Evolutionary conservation across 1,140 invertebrate species (phyloP).

Genomic region (Chlorops oryzae): DNA sequence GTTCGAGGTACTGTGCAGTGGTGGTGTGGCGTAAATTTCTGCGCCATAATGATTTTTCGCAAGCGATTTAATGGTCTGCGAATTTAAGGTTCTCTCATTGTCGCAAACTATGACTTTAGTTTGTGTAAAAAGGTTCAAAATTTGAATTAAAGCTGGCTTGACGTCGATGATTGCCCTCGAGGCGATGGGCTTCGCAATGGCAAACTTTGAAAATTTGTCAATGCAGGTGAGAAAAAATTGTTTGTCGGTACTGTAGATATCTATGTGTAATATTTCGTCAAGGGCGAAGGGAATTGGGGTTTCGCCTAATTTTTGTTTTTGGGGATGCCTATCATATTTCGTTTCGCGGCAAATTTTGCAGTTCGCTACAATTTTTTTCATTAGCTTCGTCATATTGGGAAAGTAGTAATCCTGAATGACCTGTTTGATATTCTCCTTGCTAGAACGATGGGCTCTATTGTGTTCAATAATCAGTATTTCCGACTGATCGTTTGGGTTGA

Average conservation of each 20-base stretch:
- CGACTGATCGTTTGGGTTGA: not conserved
- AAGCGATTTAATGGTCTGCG: slow-evolving; percentile 4
- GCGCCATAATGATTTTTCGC: not conserved
- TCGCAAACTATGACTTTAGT: not conserved
- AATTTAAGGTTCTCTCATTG: not conserved
- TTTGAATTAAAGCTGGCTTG: not conserved
- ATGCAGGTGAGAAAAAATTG: too few species aligned
- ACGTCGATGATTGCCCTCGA: not conserved
- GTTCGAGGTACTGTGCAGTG: slow-evolving; percentile 9
- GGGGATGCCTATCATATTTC: slow-evolving; percentile 4
- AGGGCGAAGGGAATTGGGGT: too few species aligned
- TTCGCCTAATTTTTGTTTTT: too few species aligned
- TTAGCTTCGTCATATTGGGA: too few species aligned
- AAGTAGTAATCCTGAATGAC: too few species aligned
- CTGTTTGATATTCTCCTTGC: too few species aligned
- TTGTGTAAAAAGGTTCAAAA: not conserved
- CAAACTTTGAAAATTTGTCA: too few species aligned
- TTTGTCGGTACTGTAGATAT: too few species aligned
- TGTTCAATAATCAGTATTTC: not conserved
- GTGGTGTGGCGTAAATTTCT: not conserved
- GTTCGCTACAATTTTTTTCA: too few species aligned
- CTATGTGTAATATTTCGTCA: too few species aligned
- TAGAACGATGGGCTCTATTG: not conserved
- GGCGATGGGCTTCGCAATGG: too few species aligned
- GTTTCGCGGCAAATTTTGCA: too few species aligned